Conservation (phyloP, 2,797 vertebrate species). For the Sphenopsis melanotis region DNA sequence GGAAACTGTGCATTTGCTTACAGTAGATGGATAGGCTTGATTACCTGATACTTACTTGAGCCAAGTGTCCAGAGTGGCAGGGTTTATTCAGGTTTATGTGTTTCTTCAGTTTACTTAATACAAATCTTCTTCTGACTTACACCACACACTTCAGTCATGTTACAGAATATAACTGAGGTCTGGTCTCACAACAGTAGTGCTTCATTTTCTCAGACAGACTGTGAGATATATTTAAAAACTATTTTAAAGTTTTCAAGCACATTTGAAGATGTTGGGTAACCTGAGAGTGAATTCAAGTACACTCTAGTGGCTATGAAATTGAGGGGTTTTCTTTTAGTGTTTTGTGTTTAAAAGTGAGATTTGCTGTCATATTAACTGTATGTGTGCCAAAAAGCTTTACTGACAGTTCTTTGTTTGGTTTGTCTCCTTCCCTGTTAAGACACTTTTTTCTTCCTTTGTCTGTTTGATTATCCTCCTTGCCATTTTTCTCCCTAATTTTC, state of each 20-base stretch:
- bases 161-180: background rate
- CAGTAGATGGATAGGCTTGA: background rate
- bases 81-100: background rate
- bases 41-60: background rate
- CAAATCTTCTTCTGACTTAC: background rate
- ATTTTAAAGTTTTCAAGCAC: background rate
- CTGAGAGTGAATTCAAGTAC: background rate
- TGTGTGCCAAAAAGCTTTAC: background rate
- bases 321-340: background rate
- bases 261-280: background rate
- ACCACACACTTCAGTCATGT: background rate
- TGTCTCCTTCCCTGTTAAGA: background rate
- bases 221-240: background rate
- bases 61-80: background rate
- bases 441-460: background rate
- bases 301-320: background rate
- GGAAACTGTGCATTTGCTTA: background rate
- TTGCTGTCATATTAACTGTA: background rate
- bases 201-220: background rate
- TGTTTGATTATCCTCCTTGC: constrained; percentile 8
- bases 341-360: background rate
- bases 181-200: background rate
- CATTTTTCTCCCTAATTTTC: constrained; percentile 25
- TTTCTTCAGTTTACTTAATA: background rate
- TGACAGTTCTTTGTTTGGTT: background rate